These are phyloP conservation scores for Lysandra coridon DNA, from an alignment of 2,888 invertebrate genomes.

Conservation along the genomic window DNA sequence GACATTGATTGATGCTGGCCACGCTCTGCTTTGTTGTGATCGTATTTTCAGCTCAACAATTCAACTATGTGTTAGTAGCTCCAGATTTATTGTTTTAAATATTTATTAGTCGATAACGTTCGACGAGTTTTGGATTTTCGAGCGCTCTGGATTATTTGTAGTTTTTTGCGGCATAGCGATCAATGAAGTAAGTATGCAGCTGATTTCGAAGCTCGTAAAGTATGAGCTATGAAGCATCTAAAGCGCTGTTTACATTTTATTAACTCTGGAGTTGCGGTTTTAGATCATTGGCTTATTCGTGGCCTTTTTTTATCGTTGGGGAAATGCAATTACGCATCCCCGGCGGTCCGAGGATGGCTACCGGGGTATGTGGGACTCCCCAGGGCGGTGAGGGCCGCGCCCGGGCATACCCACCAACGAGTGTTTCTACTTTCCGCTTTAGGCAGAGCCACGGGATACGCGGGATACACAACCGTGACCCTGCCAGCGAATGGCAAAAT, in stretches of 20 bases:
- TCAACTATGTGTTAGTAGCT: conserved; percentile 28
- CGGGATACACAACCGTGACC: no score
- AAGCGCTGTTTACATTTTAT: neutral
- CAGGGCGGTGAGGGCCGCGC: no score
- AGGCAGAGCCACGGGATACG: no score
- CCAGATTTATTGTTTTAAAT: conserved; percentile 30
- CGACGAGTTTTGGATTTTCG: conserved; percentile 11
- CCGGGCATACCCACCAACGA: no score
- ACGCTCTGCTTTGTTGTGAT: conserved; percentile 33
- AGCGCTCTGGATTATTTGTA: neutral
- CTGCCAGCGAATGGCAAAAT: no score
- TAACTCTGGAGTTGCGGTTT: neutral
- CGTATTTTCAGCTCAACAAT: conserved; percentile 33
- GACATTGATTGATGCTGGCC: conserved; percentile 40
- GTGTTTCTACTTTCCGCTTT: no score
- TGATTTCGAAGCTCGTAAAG: neutral
- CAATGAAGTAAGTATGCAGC: neutral
- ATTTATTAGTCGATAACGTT: conserved; percentile 27
- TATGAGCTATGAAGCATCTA: neutral
- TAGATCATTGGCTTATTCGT: neutral
- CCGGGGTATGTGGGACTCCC: no score
- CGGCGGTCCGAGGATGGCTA: no score
- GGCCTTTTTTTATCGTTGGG: no score
- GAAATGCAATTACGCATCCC: no score
- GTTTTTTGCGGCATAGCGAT: neutral